Evolutionary conservation across 2,888 invertebrate species (phyloP), one percentile per base, ranked within the genome.

Genomic region (Heteropelma amictum): DNA sequence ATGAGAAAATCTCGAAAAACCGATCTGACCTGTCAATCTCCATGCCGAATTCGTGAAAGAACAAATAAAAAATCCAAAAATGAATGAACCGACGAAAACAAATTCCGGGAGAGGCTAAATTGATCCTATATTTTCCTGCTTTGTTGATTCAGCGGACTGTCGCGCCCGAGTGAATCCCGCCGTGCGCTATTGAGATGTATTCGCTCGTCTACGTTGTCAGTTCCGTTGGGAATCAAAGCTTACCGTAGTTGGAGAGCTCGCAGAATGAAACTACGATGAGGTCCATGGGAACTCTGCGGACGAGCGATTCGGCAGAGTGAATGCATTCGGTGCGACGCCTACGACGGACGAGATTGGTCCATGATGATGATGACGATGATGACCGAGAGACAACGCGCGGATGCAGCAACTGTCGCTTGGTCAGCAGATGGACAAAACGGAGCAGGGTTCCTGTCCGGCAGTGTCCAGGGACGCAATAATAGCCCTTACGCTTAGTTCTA

Each of bases 351-450:
- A 56, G 23, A 54, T 63, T 63, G 63, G 45, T 70, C n/a, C 53
- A 33, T 33, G 17, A 53, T 51, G 51, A 38, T 19, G 70, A 26
- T 58, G 70, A 75, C 61, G 65, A 70, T 40, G 73, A 73, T 40
- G 71, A 73, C 65, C 71, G 33, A 33, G 72, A 69, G 73, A 67
- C 60, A 40, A 53, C 75, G 71, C 56, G 17, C 60, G 47, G 45
- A 40, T 35, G 63, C 60, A 75, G 71, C 79, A 79, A 81, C 82
- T 80, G 82, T 72, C 80, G 87, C 87, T 84, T 79, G 84, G 81
- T 86, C 87, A 87, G 87, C 88, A 88, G 88, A 88, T 88, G 88
- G 86, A 87, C 86, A 84, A 78, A 81, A 86, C 86, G 87, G 87
- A 87, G 88, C 86, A 78, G 78, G 77, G 84, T 83, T 84, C 85